Percentiles rank a stretch among this genome's conserved stretches.
phyloP scores from a whole-genome alignment of 2,797 vertebrate genomes.

The Furcifer pardalis region DNA sequence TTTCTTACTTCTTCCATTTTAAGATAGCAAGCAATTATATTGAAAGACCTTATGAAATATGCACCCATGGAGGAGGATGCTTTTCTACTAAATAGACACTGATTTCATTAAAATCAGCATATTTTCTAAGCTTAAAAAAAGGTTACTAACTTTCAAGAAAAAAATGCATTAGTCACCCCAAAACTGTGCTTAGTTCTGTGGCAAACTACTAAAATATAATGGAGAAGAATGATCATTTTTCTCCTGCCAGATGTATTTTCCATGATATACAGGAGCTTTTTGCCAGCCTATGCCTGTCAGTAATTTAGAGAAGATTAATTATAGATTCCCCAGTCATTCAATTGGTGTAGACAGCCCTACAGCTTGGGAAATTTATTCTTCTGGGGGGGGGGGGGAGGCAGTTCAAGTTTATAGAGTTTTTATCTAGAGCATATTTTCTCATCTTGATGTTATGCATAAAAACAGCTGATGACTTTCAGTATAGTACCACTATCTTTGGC shows the following conservation, averaged over 20 bases:
- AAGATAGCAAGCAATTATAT: background rate
- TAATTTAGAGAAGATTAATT: slow-evolving; percentile 19
- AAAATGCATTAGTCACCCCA: background rate
- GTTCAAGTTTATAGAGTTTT: slow-evolving; percentile 10
- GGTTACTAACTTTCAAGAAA: background rate
- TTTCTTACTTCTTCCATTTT: background rate
- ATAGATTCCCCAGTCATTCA: background rate
- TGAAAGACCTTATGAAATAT: background rate
- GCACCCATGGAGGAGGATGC: background rate
- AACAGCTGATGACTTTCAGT: background rate
- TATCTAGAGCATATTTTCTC: slow-evolving; percentile 13
- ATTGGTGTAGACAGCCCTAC: background rate
- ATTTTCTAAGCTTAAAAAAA: background rate
- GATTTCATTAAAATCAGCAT: background rate
- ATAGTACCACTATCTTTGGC: background rate
- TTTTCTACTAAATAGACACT: background rate
- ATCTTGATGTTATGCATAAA: slow-evolving; percentile 2
- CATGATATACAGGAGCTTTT: background rate
- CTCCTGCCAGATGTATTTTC: background rate
- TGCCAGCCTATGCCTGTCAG: background rate
- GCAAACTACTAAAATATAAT: background rate
- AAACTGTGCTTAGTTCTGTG: background rate
- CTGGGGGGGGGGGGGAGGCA: background rate
- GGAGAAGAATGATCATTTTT: background rate
- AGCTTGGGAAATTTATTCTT: slow-evolving; percentile 20